Conservation (phyloP, 2,888 invertebrate species). For the Mayetiola destructor region DNA sequence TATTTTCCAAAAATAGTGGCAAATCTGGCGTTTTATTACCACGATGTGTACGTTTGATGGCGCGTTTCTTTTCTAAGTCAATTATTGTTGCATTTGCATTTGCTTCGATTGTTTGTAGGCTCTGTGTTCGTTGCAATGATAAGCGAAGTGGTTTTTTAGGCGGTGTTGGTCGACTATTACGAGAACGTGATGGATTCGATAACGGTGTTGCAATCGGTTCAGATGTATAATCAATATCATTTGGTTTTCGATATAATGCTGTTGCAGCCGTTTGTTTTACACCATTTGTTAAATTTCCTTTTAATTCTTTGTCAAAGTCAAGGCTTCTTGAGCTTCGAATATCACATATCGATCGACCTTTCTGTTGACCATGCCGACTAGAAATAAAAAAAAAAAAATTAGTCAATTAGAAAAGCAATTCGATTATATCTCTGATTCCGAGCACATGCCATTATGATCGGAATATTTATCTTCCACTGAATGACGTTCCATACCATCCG, state of each 20-base stretch:
- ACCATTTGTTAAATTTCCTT: constrained; percentile 21
- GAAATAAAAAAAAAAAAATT: not conserved
- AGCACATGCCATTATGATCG: not conserved
- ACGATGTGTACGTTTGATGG: constrained; percentile 31
- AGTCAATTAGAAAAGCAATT: not conserved
- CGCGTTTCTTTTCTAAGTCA: constrained; percentile 29
- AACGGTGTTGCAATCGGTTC: constrained; percentile 39
- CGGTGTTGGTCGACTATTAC: constrained; percentile 52
- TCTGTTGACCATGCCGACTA: not conserved
- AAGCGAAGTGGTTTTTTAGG: constrained; percentile 73
- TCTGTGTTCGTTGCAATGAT: constrained; percentile 69
- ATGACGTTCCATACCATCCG: not conserved
- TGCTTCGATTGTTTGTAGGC: constrained; percentile 51
- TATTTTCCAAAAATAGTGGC: constrained; percentile 24
- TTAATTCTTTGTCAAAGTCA: constrained; percentile 62
- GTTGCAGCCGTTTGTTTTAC: constrained; percentile 35
- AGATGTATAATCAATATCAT: constrained; percentile 41
- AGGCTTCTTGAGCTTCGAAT: constrained; percentile 52
- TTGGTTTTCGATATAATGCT: constrained; percentile 24
- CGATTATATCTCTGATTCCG: not conserved
- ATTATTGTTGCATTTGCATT: constrained; percentile 19
- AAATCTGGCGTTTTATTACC: constrained; percentile 22
- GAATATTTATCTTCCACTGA: not conserved
- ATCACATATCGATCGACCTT: constrained; percentile 17
- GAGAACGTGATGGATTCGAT: not conserved